Evolutionary conservation across 2,797 vertebrate genomes (phyloP), one percentile per base, ranked within the genome.

Genomic region (Mormyrops attenuatus): DNA sequence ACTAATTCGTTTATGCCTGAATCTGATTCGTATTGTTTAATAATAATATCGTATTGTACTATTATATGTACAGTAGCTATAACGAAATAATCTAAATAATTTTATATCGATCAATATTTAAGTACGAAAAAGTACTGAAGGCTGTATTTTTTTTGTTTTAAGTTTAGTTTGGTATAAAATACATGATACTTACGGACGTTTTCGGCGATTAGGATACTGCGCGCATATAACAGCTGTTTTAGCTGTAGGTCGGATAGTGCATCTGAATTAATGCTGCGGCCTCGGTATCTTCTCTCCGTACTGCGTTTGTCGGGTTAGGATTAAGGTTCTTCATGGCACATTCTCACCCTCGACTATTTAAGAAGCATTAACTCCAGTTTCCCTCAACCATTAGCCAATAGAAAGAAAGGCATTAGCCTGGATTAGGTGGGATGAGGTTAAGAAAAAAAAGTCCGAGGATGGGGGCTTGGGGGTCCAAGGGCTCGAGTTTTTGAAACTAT

Each of bases 401-500:
- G 95, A 95, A 96, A 95, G 94, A 94, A 95, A 95, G 96, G 96
- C 94, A 96, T 96, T 96, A 95, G 94, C 92, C 84, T 89, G 96
- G 96, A 97, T 97, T 96, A 96, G 93, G 94, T 93, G 93, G 95
- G 95, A 96, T 96, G 95, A 95, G 94, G 94, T 52, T 26, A 85
- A 93, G n/a, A 90, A 90, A 93, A 92, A 92, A 91, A 92, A 94
- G 87, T 66, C 57, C 9, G 41, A 34, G 87, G 87, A 69, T 49
- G 55, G 87, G 87, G 87, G 85, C 44, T 41, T 47, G 60, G 95
- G 95, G 89, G 91, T 93, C 92, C 86, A 90, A 92, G 94, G 93
- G 94, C 95, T 96, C 95, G 95, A 96, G 94, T 95, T 96, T 95
- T 95, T 93, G 94, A 96, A 96, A 96, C 96, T 96, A 97, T 96